These are phyloP conservation scores for Brachionus paranguensis DNA, from an alignment of 1,140 invertebrate genomes.

Conservation along the genomic window DNA sequence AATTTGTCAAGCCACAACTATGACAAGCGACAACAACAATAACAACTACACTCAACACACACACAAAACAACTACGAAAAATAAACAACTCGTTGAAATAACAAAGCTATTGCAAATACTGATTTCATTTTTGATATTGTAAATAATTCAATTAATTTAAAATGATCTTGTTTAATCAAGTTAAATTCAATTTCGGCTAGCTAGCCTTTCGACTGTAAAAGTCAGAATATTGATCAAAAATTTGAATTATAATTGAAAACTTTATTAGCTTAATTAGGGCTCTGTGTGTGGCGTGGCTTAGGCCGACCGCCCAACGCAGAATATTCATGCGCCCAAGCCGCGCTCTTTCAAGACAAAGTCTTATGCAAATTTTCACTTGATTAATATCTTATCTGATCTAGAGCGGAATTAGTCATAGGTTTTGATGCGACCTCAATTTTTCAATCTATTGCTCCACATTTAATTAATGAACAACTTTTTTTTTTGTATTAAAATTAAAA, in stretches of 20 bases:
- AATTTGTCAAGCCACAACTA: background rate
- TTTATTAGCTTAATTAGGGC: background rate
- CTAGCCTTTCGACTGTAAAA: background rate
- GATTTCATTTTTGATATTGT: conserved; percentile 11
- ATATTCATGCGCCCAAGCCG: background rate
- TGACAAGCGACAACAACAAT: background rate
- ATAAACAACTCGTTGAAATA: background rate
- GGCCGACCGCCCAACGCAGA: background rate
- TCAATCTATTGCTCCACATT: background rate
- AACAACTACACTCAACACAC: background rate
- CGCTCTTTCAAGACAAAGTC: background rate
- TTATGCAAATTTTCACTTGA: background rate
- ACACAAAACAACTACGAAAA: background rate
- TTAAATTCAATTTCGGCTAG: conserved; percentile 5
- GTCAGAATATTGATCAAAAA: background rate
- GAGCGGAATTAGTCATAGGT: background rate
- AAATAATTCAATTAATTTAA: conserved; percentile 28
- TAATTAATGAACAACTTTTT: background rate
- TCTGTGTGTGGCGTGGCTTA: background rate
- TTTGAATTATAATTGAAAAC: background rate
- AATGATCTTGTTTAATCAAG: conserved; percentile 16
- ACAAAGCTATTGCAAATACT: background rate
- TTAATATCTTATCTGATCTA: background rate
- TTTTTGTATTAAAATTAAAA: background rate
- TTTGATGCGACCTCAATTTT: background rate